Base-by-base conservation (phyloP, 2,113 vertebrate genomes). In the Cyanoramphus novaezelandiae region DNA sequence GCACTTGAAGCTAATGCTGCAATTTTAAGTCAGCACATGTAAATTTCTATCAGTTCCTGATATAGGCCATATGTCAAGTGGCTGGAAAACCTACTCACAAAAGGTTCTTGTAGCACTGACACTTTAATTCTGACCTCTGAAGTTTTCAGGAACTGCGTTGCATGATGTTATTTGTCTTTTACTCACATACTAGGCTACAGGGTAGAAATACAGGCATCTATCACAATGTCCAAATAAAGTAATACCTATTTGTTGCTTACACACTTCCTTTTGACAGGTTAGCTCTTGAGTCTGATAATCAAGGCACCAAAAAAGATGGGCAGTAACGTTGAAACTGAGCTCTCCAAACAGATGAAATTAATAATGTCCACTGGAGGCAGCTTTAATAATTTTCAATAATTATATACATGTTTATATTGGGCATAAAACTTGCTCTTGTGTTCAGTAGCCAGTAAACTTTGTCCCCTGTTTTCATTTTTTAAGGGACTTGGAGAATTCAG, bases 391-490 rank as follows among this genome's bases (percentile, higher is more conserved):
- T 72, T 68, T 3, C 23, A 89, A 35, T 89, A 7, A 9, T n/a
- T 31, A 15, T 33, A 9, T 44, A 62, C 13, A 72, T 33, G 35
- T 35, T 60, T 63, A 28, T 76, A 19, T 8, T 33, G 46, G 17
- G 23, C 31, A 52, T 15, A 76, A 20, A 82, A 43, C 49, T 72
- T 3, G 2, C 23, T 91, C 7, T 6, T 24, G 39, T 72, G 33
- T 57, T 81, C 8, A 33, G 7, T 8, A 44, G 29, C 33, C 39
- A 27, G 44, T 28, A 43, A 80, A 77, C 3, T 46, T 65, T 31
- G 2, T 10, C 5, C 7, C 4, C 4, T 2, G 6, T 0, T 1
- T 14, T 17, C 29, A n/a, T 44, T 53, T 82, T n/a, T 53, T 16
- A 43, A 69, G 41, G 37, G 25, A 17, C 17, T 50, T 41, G 4